phyloP scores from a whole-genome alignment of 2,888 invertebrate species.

The Agriopis leucophaearia region DNA sequence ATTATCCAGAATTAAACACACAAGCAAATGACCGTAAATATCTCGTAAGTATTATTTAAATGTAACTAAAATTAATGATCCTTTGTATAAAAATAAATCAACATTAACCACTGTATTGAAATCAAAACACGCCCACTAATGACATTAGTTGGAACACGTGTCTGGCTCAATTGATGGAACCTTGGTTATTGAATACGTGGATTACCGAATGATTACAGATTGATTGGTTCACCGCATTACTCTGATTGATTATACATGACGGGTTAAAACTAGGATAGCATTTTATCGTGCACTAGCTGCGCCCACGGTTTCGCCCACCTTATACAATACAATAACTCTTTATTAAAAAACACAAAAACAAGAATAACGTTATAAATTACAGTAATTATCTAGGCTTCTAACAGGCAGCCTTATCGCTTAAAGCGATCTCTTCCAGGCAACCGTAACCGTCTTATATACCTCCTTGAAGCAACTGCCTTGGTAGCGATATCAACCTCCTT shows the following conservation, averaged over 20 bases:
- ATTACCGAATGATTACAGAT: conserved; percentile 22
- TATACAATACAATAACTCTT: too few relatives aligned
- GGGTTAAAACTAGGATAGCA: background rate
- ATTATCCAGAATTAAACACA: too few relatives aligned
- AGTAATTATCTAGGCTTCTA: too few relatives aligned
- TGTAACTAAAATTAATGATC: background rate
- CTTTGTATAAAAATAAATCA: background rate
- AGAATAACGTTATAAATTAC: too few relatives aligned
- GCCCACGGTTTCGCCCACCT: background rate
- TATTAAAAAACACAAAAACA: too few relatives aligned
- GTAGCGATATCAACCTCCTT: too few relatives aligned
- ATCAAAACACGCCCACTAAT: conserved; percentile 38
- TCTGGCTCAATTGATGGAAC: conserved; percentile 39
- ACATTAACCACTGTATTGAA: background rate
- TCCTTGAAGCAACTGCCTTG: too few relatives aligned
- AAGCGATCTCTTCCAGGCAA: too few relatives aligned
- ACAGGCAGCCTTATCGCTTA: too few relatives aligned
- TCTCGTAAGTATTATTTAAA: too few relatives aligned
- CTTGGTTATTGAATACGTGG: conserved; percentile 38
- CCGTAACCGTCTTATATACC: too few relatives aligned
- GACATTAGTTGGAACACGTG: conserved; percentile 48
- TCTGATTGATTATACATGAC: conserved; percentile 3
- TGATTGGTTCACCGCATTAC: conserved; percentile 25
- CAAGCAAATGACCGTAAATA: background rate
- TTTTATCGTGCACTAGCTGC: background rate